Conservation (phyloP, 1,140 invertebrate genomes). For the Hormaphis cornu region DNA sequence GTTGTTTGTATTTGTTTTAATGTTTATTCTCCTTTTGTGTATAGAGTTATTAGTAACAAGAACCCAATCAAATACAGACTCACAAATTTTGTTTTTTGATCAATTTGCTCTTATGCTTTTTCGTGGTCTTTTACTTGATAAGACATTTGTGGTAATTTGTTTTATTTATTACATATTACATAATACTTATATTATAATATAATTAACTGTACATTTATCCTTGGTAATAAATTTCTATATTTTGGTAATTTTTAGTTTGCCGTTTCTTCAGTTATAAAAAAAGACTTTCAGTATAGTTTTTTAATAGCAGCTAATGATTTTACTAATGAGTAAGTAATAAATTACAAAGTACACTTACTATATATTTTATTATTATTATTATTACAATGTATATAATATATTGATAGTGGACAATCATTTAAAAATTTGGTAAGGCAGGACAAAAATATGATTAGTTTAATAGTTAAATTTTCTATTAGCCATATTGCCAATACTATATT, state of each 20-base stretch:
- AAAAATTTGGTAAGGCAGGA: too few species aligned
- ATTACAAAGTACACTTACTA: not conserved
- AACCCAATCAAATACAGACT: conserved; percentile 42
- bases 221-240: too few species aligned
- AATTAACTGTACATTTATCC: too few species aligned
- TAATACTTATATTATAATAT: not conserved
- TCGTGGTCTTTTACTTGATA: conserved; percentile 46
- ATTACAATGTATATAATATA: too few species aligned
- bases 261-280: conserved; percentile 37
- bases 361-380: conserved; percentile 1
- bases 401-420: too few species aligned
- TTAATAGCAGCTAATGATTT: conserved; percentile 36
- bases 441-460: too few species aligned
- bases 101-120: conserved; percentile 54
- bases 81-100: conserved; percentile 60
- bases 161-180: not conserved
- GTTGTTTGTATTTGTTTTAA: not conserved
- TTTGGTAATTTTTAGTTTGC: conserved; percentile 34
- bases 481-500: too few species aligned
- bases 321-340: conserved; percentile 18
- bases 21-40: conserved; percentile 33
- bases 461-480: too few species aligned
- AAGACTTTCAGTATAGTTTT: conserved; percentile 36
- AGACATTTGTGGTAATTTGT: conserved; percentile 37
- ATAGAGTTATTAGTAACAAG: conserved; percentile 41